Percentiles rank a stretch among this genome's conserved stretches.
Evolutionary conservation across 2,113 vertebrate species (phyloP).

Genomic region (Tetrax tetrax): DNA sequence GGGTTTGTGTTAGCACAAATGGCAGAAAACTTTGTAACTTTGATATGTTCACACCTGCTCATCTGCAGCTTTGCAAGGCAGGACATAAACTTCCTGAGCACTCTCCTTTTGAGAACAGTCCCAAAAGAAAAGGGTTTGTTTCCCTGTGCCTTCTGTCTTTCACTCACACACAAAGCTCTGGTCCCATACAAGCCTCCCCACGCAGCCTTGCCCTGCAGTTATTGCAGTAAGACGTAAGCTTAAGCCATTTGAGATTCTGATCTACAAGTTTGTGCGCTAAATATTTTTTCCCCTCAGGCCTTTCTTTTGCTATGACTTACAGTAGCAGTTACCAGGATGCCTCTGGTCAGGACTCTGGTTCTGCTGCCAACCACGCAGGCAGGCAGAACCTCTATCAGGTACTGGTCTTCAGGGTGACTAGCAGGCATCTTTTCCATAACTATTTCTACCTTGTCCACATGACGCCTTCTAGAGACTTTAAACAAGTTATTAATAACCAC

Average conservation of each 20-base stretch:
- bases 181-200: background rate
- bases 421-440: background rate
- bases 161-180: background rate
- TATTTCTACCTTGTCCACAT: background rate
- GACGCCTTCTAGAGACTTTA: background rate
- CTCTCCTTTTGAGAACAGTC: background rate
- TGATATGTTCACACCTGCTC: accelerated
- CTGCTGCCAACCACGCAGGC: background rate
- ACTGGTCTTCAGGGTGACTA: background rate
- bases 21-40: background rate
- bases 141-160: background rate
- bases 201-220: background rate
- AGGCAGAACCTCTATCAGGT: background rate
- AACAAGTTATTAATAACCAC: background rate
- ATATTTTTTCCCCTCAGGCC: background rate
- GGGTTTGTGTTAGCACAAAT: background rate
- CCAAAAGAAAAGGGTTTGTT: background rate
- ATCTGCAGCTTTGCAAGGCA: background rate
- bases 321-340: background rate
- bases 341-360: background rate
- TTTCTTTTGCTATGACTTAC: background rate
- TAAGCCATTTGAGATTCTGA: background rate
- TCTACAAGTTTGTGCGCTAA: background rate
- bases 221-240: background rate
- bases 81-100: background rate